Conservation (phyloP, 2,888 invertebrate genomes). For the Trachelus stipa region DNA sequence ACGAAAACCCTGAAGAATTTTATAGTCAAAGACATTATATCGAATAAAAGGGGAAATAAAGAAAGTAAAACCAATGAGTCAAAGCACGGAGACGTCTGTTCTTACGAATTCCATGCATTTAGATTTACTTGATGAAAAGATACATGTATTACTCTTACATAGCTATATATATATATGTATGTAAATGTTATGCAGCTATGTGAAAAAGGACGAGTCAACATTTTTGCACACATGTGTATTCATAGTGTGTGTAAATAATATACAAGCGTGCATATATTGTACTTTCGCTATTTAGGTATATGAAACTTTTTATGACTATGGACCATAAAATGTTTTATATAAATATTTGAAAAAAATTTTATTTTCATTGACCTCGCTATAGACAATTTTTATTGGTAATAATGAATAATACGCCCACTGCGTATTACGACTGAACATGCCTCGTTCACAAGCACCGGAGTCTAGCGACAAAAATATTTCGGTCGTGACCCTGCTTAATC, state of each 20-base stretch:
- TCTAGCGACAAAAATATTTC: neutral
- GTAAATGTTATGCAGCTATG: conserved; percentile 26
- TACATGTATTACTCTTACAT: neutral
- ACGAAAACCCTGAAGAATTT: neutral
- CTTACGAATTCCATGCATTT: neutral
- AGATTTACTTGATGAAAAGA: neutral
- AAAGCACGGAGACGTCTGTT: neutral
- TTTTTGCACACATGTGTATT: neutral
- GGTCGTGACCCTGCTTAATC: neutral
- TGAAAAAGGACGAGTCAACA: conserved; percentile 10
- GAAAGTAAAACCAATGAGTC: neutral
- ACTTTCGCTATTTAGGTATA: neutral
- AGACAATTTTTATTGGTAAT: neutral
- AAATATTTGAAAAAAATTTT: neutral
- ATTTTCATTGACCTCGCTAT: neutral
- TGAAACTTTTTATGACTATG: neutral
- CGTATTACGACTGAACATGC: neutral
- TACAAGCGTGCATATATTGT: neutral
- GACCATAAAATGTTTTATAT: neutral
- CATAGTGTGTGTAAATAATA: neutral
- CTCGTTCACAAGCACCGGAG: neutral
- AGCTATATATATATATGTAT: neutral
- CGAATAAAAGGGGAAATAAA: neutral
- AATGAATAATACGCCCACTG: neutral
- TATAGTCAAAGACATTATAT: neutral